phyloP scores from a whole-genome alignment of 2,888 invertebrate species.

The Amphipyra tragopoginis region DNA sequence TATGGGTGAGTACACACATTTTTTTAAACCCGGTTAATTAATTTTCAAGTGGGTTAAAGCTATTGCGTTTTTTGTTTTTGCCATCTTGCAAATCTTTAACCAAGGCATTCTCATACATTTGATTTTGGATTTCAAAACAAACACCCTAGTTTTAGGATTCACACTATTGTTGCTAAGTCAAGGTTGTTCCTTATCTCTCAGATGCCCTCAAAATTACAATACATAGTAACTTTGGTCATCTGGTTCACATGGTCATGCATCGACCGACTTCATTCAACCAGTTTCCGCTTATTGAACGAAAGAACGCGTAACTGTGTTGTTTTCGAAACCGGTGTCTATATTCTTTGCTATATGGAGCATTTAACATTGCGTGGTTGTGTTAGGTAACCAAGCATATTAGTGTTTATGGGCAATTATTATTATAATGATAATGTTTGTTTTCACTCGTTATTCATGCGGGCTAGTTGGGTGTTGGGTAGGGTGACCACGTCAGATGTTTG shows the following conservation, averaged over 20 bases:
- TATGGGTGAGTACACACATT: no score
- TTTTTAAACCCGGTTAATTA: no score
- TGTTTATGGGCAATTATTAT: constrained; percentile 22
- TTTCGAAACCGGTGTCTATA: constrained; percentile 46
- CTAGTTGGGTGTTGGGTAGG: background rate
- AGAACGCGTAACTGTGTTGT: constrained; percentile 38
- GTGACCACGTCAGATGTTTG: background rate
- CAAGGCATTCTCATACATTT: constrained; percentile 20
- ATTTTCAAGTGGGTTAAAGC: no score
- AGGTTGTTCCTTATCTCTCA: constrained; percentile 21
- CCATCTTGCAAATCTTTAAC: background rate
- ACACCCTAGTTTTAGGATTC: constrained; percentile 15
- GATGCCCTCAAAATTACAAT: constrained; percentile 32
- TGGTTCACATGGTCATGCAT: constrained; percentile 23
- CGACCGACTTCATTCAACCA: constrained; percentile 33
- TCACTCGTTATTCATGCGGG: constrained; percentile 11
- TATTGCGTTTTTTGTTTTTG: no score
- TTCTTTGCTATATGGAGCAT: constrained; percentile 40
- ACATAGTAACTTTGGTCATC: constrained; percentile 9
- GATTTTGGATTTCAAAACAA: constrained; percentile 6
- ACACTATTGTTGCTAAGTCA: constrained; percentile 27
- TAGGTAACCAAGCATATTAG: constrained; percentile 32
- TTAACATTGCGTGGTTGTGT: constrained; percentile 40
- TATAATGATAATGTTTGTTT: constrained; percentile 30
- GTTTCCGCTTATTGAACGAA: constrained; percentile 45